A percentile compares a stretch with the other conserved stretches of the same genome.
Evolutionary conservation across 2,113 vertebrate species (phyloP).

Genomic region (Eulemur macaco): DNA sequence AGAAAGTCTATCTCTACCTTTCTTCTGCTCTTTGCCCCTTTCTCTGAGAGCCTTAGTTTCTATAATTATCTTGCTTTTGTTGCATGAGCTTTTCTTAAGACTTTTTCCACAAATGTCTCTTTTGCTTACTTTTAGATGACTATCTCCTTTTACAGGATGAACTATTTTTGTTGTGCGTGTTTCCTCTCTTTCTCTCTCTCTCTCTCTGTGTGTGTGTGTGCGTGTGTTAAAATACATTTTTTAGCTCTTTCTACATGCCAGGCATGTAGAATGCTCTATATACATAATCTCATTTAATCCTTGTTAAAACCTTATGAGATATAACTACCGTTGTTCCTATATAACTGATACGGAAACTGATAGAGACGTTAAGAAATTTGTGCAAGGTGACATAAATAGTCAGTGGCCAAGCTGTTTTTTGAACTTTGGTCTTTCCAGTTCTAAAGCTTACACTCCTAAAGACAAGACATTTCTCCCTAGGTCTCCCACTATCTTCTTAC

Average conservation of each 20-base stretch:
- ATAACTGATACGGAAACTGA: neutral
- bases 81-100: neutral
- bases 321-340: neutral
- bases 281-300: neutral
- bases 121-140: neutral
- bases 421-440: neutral
- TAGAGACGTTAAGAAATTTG: neutral
- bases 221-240: neutral
- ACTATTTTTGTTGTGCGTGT: neutral
- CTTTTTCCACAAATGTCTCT: neutral
- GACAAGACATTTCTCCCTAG: neutral
- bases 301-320: neutral
- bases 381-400: neutral
- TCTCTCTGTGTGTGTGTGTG: neutral
- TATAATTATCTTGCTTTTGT: neutral
- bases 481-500: neutral
- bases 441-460: neutral
- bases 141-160: neutral
- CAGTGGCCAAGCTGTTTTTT: neutral
- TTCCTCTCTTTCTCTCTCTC: neutral
- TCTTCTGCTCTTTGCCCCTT: neutral
- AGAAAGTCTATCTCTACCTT: neutral
- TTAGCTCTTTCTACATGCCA: neutral
- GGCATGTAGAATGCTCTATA: neutral
- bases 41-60: neutral